A percentile compares a stretch with the other conserved stretches of the same genome.
Conservation (phyloP, 2,113 vertebrate genomes). For the Odontesthes bonariensis region DNA sequence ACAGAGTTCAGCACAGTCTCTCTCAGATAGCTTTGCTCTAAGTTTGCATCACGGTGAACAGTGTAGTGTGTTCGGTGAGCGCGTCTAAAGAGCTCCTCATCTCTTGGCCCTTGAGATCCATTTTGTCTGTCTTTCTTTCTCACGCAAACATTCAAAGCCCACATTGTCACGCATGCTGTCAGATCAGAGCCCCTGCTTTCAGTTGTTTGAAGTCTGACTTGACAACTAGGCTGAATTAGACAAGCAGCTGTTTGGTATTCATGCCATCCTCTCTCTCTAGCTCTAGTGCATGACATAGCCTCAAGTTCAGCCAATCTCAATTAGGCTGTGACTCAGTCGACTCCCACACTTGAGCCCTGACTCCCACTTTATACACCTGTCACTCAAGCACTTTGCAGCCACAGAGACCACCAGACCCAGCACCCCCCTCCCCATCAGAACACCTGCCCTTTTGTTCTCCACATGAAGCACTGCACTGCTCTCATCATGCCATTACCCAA, state of each 20-base stretch:
- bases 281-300: constrained; percentile 28
- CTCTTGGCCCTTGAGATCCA: constrained; percentile 46
- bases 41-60: constrained; percentile 12
- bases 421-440: constrained; percentile 12
- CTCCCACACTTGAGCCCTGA: constrained; percentile 39
- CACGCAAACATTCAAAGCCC: constrained; percentile 17
- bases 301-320: constrained; percentile 26
- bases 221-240: constrained; percentile 62
- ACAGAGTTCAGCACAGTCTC: constrained; percentile 31
- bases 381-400: constrained; percentile 35
- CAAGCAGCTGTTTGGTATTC: constrained; percentile 76
- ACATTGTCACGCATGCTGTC: constrained; percentile 12
- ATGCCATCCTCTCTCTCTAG: constrained; percentile 22
- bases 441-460: constrained; percentile 62
- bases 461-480: constrained; percentile 23
- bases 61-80: constrained; percentile 42
- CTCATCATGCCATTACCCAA: constrained; percentile 35
- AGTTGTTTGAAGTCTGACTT: constrained; percentile 66
- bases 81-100: constrained; percentile 67
- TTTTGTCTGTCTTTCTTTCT: constrained; percentile 35
- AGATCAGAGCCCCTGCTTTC: constrained; percentile 46
- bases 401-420: background rate
- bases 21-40: constrained; percentile 56
- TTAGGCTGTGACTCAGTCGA: constrained; percentile 4
- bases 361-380: constrained; percentile 49